Conservation (phyloP, 2,888 invertebrate genomes). For the Amblyjoppa fuscipennis region DNA sequence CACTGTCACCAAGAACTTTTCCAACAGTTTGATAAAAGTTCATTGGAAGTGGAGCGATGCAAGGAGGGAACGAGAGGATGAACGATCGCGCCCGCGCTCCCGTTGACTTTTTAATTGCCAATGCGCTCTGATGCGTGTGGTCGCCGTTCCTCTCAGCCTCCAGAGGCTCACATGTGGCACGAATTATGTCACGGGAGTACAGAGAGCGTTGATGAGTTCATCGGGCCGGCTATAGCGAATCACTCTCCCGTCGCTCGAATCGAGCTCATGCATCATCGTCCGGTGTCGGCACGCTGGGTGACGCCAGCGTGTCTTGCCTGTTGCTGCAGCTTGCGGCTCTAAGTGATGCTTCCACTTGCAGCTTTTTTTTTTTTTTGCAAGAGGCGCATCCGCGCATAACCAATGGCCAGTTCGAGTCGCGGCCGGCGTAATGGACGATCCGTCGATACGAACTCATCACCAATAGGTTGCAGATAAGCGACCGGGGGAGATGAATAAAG, state of each 20-base stretch:
- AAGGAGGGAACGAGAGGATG: constrained; percentile 12
- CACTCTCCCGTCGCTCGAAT: constrained; percentile 49
- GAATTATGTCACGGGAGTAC: constrained; percentile 72
- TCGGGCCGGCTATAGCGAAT: constrained; percentile 60
- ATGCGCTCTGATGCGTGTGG: constrained; percentile 31
- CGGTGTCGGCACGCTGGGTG: constrained; percentile 32
- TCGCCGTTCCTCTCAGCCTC: constrained; percentile 15
- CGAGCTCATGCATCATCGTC: constrained; percentile 60
- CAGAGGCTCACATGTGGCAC: constrained; percentile 59
- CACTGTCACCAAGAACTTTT: constrained; percentile 39
- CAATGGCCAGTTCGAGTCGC: constrained; percentile 23
- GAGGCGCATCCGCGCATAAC: constrained; percentile 30
- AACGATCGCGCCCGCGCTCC: constrained; percentile 30
- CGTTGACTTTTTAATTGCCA: constrained; percentile 50
- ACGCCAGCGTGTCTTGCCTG: constrained; percentile 32
- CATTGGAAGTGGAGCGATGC: constrained; percentile 10
- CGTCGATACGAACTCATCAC: constrained; percentile 12
- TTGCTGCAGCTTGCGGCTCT: constrained; percentile 16
- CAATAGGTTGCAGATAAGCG: neutral
- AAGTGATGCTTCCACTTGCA: constrained; percentile 28
- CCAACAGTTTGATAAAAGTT: constrained; percentile 50
- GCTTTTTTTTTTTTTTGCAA: constrained; percentile 12
- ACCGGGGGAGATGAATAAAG: neutral
- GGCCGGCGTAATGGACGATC: constrained; percentile 29
- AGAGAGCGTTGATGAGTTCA: constrained; percentile 75